phyloP scores from a whole-genome alignment of 2,797 vertebrate genomes.

The Poeciliopsis turneri region DNA sequence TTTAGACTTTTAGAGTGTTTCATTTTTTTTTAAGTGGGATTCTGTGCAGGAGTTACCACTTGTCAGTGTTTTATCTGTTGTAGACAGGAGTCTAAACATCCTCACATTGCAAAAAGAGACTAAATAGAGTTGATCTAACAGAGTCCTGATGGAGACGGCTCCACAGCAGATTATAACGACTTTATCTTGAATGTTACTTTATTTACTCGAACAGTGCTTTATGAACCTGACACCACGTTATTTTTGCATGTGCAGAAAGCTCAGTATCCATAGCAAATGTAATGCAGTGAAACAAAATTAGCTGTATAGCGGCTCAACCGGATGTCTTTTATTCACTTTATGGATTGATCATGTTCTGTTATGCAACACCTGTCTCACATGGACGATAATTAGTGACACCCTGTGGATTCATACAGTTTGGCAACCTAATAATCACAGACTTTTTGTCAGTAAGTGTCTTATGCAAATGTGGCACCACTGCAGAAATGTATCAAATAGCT shows the following conservation, averaged over 20 bases:
- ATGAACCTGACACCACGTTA: neutral
- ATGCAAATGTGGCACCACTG: neutral
- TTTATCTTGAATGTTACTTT: neutral
- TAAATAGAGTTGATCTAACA: neutral
- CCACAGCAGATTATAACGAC: neutral
- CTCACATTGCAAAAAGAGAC: neutral
- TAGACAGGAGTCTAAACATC: neutral
- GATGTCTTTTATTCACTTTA: neutral
- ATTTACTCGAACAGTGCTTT: neutral
- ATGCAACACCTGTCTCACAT: neutral
- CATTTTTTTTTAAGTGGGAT: neutral
- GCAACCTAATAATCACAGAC: neutral
- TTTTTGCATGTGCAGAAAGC: neutral
- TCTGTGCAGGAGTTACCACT: neutral
- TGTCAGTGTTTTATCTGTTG: neutral
- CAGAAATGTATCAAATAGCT: slow-evolving; percentile 7
- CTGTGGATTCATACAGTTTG: neutral
- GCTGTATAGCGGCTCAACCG: neutral
- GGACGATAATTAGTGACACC: slow-evolving; percentile 6
- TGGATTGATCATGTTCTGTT: neutral
- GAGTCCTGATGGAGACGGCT: neutral
- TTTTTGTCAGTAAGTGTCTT: slow-evolving; percentile 2
- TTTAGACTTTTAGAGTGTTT: neutral
- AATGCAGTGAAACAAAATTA: neutral
- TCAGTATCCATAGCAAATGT: neutral